These are phyloP conservation scores for Zingel zingel DNA, from an alignment of 2,113 vertebrate species.

Conservation along the genomic window DNA sequence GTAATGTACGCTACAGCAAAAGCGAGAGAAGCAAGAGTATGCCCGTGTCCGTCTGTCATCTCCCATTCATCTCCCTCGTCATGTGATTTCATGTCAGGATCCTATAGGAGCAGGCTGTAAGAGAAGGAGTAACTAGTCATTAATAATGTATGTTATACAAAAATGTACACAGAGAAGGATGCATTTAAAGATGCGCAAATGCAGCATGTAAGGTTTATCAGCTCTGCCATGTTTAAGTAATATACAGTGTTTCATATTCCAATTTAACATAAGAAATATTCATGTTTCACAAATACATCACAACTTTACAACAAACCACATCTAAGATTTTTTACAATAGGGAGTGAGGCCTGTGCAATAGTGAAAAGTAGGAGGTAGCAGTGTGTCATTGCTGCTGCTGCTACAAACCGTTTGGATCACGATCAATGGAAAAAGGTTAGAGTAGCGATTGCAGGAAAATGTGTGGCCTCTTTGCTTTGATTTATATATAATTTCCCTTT, in stretches of 20 bases:
- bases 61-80: constrained; percentile 41
- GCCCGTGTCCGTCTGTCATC: constrained; percentile 22
- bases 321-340: neutral
- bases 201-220: neutral
- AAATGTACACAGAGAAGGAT: neutral
- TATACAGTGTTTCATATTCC: neutral
- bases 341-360: neutral
- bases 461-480: neutral
- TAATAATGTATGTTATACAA: constrained; percentile 57
- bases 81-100: constrained; percentile 44
- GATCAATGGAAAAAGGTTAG: neutral
- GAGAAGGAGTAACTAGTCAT: constrained; percentile 29
- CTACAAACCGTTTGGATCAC: neutral
- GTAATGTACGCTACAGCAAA: constrained; percentile 37
- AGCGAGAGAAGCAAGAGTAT: constrained; percentile 27
- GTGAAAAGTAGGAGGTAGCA: constrained; percentile 48
- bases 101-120: constrained; percentile 22
- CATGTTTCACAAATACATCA: neutral
- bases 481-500: neutral
- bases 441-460: neutral
- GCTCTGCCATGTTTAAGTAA: neutral
- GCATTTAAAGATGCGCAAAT: neutral
- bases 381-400: neutral
- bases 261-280: neutral
- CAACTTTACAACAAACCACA: neutral